A percentile compares a stretch with the other conserved stretches of the same genome.
Conservation (phyloP, 2,888 invertebrate genomes). For the Cryptocephalus primarius region DNA sequence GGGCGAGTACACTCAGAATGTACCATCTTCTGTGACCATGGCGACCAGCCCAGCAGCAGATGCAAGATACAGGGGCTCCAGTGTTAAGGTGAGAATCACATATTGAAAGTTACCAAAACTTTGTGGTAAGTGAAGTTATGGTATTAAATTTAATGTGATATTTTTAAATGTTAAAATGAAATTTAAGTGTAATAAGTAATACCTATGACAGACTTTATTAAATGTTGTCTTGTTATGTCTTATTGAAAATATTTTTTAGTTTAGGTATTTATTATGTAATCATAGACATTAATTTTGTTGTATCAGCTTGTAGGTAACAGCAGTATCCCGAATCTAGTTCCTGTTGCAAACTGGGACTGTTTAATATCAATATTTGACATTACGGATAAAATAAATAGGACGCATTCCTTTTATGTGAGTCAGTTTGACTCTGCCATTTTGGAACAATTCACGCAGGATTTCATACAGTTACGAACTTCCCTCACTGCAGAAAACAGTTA, state of each 20-base stretch:
- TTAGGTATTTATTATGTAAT: no score
- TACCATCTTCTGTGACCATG: constrained; percentile 76
- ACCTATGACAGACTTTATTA: no score
- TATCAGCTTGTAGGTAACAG: constrained; percentile 26
- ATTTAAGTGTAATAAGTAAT: no score
- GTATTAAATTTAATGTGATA: no score
- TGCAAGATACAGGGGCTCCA: constrained; percentile 28
- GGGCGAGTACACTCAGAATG: constrained; percentile 92
- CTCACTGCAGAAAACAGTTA: constrained; percentile 29
- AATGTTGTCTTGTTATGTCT: no score
- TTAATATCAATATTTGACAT: constrained; percentile 77
- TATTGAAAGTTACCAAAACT: no score
- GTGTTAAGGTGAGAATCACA: constrained; percentile 10
- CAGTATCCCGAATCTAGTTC: constrained; percentile 38
- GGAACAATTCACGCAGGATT: constrained; percentile 35
- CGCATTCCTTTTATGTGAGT: constrained; percentile 46
- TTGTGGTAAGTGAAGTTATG: no score
- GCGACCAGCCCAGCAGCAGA: constrained; percentile 66
- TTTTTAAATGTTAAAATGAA: no score
- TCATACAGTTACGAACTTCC: constrained; percentile 29
- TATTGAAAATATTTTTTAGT: no score
- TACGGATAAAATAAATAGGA: constrained; percentile 62
- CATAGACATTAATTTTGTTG: no score
- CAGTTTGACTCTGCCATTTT: constrained; percentile 36
- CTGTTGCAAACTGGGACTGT: constrained; percentile 47